Evolutionary conservation across 2,113 vertebrate species (phyloP), one percentile per base, ranked within the genome.

Genomic region (Phyllostomus discolor): DNA sequence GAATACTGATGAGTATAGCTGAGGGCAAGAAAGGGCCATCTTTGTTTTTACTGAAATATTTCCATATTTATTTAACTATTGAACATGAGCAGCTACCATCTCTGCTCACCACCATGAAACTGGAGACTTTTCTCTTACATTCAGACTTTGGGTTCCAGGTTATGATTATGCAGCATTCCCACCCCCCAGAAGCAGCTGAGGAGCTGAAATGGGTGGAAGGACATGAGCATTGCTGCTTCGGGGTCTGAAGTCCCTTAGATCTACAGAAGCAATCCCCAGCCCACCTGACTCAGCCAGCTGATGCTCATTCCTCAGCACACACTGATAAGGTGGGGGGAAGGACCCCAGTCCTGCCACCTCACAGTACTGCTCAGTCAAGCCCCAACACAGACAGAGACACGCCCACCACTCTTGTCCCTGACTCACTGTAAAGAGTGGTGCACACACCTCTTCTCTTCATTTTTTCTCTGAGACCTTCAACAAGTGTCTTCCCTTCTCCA

Each of bases 401-500:
- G 14, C 46, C 35, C 12, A 0, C 38, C 17, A 8, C 59, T 10
- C 17, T 5, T 9, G 26, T 31, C 57, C 22, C 15, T 0, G 26
- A 7, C 35, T 33, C 7, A 1, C 10, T 48, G 4, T 4, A 10
- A 69, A 72, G 22, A 35, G 11, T 8, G 0, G 2, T 15, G 14
- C 4, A 1, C 24, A 26, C 1, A 9, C n/a, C 28, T 8, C 4
- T 15, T 10, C 50, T 17, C 84, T 14, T 35, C 69, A 1, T 16
- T 28, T 28, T 59, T 43, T 41, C 50, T 57, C 11, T 0, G 11
- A 64, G 75, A n/a, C 7, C 54, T 41, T 67, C 2, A 11, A 9
- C 24, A 14, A n/a, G 35, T 1, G 26, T 14, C n/a, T n/a, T 31
- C 11, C 8, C 1, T 57, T n/a, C 7, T 12, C 26, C 0, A 0